phyloP scores from a whole-genome alignment of 2,113 vertebrate genomes.

The Rhodinocichla rosea region DNA sequence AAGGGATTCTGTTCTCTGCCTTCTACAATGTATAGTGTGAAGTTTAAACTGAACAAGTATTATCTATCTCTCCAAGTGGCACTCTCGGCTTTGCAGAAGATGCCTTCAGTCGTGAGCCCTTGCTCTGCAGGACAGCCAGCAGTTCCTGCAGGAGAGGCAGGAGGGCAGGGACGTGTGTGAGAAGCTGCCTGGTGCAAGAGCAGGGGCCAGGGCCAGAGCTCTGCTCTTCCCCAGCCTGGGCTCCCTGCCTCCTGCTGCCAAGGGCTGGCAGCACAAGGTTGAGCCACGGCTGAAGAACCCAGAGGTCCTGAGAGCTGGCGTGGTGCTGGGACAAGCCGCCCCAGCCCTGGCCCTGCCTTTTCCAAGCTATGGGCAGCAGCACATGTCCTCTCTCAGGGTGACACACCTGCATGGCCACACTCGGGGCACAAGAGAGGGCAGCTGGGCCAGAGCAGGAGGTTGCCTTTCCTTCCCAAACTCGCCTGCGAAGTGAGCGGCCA shows the following conservation, averaged over 20 bases:
- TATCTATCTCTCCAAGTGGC: background rate
- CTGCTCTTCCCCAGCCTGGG: background rate
- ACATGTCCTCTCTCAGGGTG: background rate
- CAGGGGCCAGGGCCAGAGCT: background rate
- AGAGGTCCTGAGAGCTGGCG: background rate
- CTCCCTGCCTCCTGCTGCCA: background rate
- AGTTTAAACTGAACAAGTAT: background rate
- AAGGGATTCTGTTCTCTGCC: background rate
- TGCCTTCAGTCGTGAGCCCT: fast-evolving
- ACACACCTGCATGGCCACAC: fast-evolving
- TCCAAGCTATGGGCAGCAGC: background rate
- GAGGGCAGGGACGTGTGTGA: fast-evolving
- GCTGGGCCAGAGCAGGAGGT: background rate
- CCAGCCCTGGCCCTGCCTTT: background rate
- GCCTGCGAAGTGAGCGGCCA: background rate
- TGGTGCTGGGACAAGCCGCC: background rate
- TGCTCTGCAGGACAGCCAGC: background rate
- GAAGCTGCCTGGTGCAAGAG: background rate
- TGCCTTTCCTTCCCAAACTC: background rate
- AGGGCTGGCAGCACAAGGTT: no score
- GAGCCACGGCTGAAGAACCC: no score
- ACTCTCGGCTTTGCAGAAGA: fast-evolving
- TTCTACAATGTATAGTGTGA: background rate
- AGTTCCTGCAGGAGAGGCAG: background rate
- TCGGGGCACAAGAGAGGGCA: fast-evolving